Evolutionary conservation across 2,797 vertebrate species (phyloP).

Genomic region (Tamandua tetradactyla): DNA sequence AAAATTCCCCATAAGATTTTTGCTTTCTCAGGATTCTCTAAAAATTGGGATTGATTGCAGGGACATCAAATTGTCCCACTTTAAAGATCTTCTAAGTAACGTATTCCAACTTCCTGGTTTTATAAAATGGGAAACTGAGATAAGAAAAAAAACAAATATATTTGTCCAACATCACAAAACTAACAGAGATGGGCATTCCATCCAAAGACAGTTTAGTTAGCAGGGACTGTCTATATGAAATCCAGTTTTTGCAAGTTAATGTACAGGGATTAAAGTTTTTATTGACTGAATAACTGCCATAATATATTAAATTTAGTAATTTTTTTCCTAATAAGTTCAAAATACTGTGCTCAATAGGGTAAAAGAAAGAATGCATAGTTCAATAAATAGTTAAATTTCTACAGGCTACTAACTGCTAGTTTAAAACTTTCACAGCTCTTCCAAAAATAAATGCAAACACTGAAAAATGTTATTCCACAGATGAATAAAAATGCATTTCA

Average conservation of each 20-base stretch:
- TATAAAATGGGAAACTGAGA: conserved; percentile 3
- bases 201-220: neutral
- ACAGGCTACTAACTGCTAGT: neutral
- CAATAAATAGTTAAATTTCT: neutral
- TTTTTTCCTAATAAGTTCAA: neutral
- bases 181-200: neutral
- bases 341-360: neutral
- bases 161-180: neutral
- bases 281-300: neutral
- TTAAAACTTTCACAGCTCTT: neutral
- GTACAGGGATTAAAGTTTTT: neutral
- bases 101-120: neutral
- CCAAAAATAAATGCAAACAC: conserved; percentile 31
- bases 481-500: conserved; percentile 41
- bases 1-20: neutral
- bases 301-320: neutral
- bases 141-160: conserved; percentile 20
- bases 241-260: neutral
- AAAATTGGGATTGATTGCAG: neutral
- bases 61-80: neutral
- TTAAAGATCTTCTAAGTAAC: neutral
- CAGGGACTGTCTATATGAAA: neutral
- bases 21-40: conserved; percentile 16
- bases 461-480: neutral
- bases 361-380: conserved; percentile 9